These are phyloP conservation scores for Venustoraphidia nigricollis DNA, from an alignment of 2,888 invertebrate species.

Conservation along the genomic window DNA sequence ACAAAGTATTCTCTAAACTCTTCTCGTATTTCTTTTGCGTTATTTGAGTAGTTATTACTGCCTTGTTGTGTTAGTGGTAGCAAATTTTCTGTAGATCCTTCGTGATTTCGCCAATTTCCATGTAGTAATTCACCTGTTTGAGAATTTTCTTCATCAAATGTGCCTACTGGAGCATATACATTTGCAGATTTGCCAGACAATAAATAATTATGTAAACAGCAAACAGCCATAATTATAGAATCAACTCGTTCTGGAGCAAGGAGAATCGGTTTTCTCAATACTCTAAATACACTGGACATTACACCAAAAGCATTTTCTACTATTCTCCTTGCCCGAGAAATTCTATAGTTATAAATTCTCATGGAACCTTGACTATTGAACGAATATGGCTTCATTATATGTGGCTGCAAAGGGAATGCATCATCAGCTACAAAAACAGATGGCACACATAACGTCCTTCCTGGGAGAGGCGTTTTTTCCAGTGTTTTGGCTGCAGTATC, in stretches of 20 bases:
- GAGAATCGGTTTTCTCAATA: slow-evolving; percentile 9
- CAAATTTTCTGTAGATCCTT: background rate
- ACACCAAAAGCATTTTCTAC: slow-evolving; percentile 10
- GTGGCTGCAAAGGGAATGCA: slow-evolving; percentile 9
- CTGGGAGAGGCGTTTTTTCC: slow-evolving; percentile 7
- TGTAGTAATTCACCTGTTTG: slow-evolving; percentile 8
- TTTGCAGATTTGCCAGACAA: slow-evolving; percentile 8
- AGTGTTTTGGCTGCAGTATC: slow-evolving; percentile 4
- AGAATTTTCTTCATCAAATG: slow-evolving; percentile 10
- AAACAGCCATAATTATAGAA: slow-evolving; percentile 8
- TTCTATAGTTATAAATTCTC: slow-evolving; percentile 10
- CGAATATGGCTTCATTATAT: slow-evolving; percentile 9
- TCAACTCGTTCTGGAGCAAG: slow-evolving; percentile 10
- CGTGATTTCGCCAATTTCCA: slow-evolving; percentile 2
- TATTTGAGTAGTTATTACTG: no score
- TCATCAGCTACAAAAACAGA: slow-evolving; percentile 9
- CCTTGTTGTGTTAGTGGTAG: slow-evolving; percentile 5
- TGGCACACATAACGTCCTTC: slow-evolving; percentile 6
- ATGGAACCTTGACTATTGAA: slow-evolving; percentile 8
- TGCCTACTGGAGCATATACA: slow-evolving; percentile 9
- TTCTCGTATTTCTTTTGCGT: no score
- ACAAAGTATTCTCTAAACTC: no score
- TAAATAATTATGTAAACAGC: slow-evolving; percentile 10
- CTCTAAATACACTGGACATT: slow-evolving; percentile 10
- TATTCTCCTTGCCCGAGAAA: slow-evolving; percentile 7